These are phyloP conservation scores for Campylomormyrus tamandua DNA, from an alignment of 2,113 vertebrate genomes.

Conservation along the genomic window DNA sequence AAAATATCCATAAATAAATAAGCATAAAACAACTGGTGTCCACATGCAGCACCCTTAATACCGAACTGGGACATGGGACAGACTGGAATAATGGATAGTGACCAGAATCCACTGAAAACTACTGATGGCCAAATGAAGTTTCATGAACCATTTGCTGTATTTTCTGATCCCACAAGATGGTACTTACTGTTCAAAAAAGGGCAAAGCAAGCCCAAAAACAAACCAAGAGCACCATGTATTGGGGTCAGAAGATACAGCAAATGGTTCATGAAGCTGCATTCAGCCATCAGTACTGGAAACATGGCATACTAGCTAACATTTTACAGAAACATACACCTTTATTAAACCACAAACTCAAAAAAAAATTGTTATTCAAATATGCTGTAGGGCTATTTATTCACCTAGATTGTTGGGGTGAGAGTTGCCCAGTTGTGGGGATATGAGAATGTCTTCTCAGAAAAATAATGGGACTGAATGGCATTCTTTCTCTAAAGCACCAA, in stretches of 20 bases:
- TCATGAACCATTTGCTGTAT: too few species aligned
- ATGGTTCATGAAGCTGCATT: not conserved
- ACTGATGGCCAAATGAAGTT: too few species aligned
- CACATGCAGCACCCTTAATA: not conserved
- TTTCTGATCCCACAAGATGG: too few species aligned
- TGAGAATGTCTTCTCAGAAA: not conserved
- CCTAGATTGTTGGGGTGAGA: not conserved
- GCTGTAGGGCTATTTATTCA: too few species aligned
- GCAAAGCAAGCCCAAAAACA: not conserved
- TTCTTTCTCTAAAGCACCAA: not conserved
- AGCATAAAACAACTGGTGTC: not conserved
- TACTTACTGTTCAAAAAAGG: too few species aligned
- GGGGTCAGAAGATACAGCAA: not conserved
- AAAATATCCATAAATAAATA: too few species aligned
- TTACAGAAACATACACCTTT: not conserved
- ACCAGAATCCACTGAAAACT: too few species aligned
- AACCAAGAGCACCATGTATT: not conserved
- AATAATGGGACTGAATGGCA: not conserved
- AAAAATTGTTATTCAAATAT: not conserved
- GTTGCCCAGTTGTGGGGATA: not conserved
- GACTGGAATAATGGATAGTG: too few species aligned
- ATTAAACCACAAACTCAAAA: not conserved
- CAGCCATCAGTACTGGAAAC: not conserved
- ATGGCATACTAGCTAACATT: not conserved
- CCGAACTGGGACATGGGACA: too few species aligned